Conservation (phyloP, 2,888 invertebrate genomes). For the Caenorhabditis sulstoni region DNA sequence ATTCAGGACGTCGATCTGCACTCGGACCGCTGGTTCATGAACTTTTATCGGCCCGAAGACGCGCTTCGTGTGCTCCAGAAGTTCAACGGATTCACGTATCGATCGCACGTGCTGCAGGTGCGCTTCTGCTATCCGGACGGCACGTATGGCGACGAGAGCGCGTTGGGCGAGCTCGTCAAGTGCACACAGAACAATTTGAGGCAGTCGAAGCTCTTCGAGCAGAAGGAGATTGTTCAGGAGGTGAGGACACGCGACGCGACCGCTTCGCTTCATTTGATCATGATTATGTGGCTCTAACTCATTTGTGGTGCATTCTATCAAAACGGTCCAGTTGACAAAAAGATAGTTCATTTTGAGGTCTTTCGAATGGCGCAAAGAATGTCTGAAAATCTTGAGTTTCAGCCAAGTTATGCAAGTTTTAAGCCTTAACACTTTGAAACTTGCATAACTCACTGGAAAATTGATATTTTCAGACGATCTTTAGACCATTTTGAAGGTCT, state of each 20-base stretch:
- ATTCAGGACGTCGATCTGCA: constrained; percentile 49
- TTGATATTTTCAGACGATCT: too few relatives aligned
- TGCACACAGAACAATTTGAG: constrained; percentile 15
- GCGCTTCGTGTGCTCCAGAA: constrained; percentile 49
- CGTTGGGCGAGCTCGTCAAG: constrained; percentile 47
- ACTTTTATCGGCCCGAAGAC: constrained; percentile 62
- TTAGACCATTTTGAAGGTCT: too few relatives aligned
- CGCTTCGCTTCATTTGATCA: too few relatives aligned
- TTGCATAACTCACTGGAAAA: too few relatives aligned
- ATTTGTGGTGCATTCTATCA: too few relatives aligned
- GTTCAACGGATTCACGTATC: constrained; percentile 54
- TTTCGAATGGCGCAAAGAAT: too few relatives aligned
- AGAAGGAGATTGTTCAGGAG: constrained; percentile 44
- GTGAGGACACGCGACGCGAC: neutral
- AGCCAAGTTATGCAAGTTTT: too few relatives aligned
- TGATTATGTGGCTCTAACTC: too few relatives aligned
- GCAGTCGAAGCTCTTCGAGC: constrained; percentile 17
- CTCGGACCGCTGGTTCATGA: constrained; percentile 58
- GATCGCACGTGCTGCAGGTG: constrained; percentile 45
- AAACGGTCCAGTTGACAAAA: too few relatives aligned
- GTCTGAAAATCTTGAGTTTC: too few relatives aligned
- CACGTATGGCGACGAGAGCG: constrained; percentile 59
- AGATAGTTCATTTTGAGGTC: too few relatives aligned
- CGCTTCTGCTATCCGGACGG: constrained; percentile 61
- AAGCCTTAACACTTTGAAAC: too few relatives aligned